Percentiles rank a stretch among this genome's conserved stretches.
Conservation (phyloP, 1,140 invertebrate genomes). For the Venturia canescens region DNA sequence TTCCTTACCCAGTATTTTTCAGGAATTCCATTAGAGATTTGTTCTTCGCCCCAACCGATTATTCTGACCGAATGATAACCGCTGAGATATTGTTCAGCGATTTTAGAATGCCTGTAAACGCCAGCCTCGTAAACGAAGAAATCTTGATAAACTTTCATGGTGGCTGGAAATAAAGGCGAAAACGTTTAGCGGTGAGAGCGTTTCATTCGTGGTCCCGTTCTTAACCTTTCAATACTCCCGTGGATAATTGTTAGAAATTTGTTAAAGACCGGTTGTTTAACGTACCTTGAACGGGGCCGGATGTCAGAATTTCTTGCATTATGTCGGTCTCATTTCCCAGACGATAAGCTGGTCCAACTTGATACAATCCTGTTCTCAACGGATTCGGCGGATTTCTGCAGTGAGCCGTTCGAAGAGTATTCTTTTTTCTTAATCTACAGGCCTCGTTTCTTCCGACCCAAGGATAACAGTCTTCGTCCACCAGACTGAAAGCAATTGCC, state of each 20-base stretch:
- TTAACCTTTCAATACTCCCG: neutral
- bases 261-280: neutral
- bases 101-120: constrained; percentile 84
- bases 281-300: constrained; percentile 95
- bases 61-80: constrained; percentile 94
- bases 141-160: constrained; percentile 91
- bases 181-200: constrained; percentile 27
- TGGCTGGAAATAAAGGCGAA: constrained; percentile 81
- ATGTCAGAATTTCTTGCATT: constrained; percentile 92
- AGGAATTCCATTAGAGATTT: constrained; percentile 70
- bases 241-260: constrained; percentile 13
- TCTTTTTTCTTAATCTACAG: constrained; percentile 78
- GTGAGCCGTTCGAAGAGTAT: constrained; percentile 76
- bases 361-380: constrained; percentile 81
- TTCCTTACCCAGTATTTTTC: constrained; percentile 92
- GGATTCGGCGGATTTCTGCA: constrained; percentile 75
- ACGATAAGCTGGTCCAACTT: constrained; percentile 90
- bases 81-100: constrained; percentile 77
- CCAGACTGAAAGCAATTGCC: constrained; percentile 78
- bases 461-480: constrained; percentile 89
- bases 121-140: constrained; percentile 93
- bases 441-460: constrained; percentile 81
- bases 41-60: constrained; percentile 93
- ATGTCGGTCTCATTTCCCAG: constrained; percentile 89
- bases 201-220: constrained; percentile 22